phyloP scores from a whole-genome alignment of 2,797 vertebrate genomes.

The Rhynchotus rufescens region DNA sequence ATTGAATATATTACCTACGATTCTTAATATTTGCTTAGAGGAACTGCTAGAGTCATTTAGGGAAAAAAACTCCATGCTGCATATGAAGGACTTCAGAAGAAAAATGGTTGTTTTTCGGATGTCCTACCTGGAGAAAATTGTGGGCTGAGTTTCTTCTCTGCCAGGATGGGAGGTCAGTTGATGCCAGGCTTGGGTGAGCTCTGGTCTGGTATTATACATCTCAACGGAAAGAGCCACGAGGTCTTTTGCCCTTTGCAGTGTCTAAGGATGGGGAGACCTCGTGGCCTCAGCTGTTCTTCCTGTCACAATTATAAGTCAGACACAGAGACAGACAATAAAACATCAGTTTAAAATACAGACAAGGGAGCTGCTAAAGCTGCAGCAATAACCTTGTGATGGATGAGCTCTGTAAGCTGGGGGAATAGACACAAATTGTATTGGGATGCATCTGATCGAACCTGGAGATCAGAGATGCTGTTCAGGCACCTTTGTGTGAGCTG shows the following conservation, averaged over 20 bases:
- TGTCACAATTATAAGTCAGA: neutral
- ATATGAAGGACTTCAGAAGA: neutral
- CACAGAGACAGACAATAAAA: neutral
- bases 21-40: neutral
- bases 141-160: neutral
- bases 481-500: neutral
- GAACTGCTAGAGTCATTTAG: neutral
- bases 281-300: neutral
- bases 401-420: neutral
- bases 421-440: neutral
- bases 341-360: neutral
- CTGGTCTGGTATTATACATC: neutral
- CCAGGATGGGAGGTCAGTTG: neutral
- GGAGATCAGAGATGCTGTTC: neutral
- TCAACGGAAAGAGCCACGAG: neutral
- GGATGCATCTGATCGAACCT: neutral
- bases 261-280: neutral
- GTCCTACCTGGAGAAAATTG: neutral
- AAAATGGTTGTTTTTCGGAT: neutral
- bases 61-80: neutral
- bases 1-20: neutral
- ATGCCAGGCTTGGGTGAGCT: neutral
- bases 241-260: neutral
- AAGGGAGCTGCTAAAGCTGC: neutral
- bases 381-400: neutral